phyloP scores from a whole-genome alignment of 2,888 invertebrate genomes.

The Spisula subtruncata region DNA sequence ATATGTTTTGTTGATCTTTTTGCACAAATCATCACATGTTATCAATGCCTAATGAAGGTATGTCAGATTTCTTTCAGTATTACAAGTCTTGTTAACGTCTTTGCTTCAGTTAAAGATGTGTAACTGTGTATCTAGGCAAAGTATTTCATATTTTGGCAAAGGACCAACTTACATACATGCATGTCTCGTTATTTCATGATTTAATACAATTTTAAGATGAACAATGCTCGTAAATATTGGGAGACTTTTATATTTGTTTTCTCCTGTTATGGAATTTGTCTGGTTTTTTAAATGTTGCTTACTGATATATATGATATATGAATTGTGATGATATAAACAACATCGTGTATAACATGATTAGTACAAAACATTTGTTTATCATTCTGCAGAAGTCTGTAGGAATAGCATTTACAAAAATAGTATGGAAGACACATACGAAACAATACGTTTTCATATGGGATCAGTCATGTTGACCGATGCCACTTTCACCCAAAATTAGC shows the following conservation, averaged over 20 bases:
- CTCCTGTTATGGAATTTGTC: background rate
- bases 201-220: background rate
- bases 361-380: no score
- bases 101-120: background rate
- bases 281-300: background rate
- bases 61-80: background rate
- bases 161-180: background rate
- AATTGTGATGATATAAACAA: no score
- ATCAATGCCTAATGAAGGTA: background rate
- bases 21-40: no score
- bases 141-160: conserved; percentile 23
- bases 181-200: background rate
- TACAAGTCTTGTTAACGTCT: background rate
- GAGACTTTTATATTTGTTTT: conserved; percentile 2
- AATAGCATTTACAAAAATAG: no score
- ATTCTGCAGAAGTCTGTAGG: no score
- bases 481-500: no score
- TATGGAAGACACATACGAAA: no score
- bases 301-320: background rate
- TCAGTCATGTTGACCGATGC: no score
- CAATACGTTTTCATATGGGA: no score
- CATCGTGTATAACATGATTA: no score
- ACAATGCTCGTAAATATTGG: conserved; percentile 9
- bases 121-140: background rate
- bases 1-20: no score